Percentiles rank a stretch among this genome's conserved stretches.
Conservation (phyloP, 2,113 vertebrate genomes). For the Gymnogyps californianus region DNA sequence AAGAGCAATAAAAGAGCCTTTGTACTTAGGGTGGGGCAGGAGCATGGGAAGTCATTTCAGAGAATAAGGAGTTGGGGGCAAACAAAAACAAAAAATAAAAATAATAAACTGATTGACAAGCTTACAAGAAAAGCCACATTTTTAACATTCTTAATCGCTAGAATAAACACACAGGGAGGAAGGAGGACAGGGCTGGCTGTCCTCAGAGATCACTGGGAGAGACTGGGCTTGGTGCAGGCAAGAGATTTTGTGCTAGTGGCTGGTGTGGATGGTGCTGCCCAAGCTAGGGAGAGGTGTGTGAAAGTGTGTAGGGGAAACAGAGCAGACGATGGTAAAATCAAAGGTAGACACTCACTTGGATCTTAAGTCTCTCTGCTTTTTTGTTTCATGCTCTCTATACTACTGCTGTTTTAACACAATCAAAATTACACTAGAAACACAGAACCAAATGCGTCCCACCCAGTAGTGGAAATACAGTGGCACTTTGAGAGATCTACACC, state of each 20-base stretch:
- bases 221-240: neutral
- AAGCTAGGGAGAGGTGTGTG: neutral
- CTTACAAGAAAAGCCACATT: constrained; percentile 32
- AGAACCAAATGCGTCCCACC: neutral
- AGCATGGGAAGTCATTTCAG: neutral
- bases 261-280: neutral
- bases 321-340: neutral
- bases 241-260: neutral
- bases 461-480: neutral
- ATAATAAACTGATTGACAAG: constrained; percentile 44
- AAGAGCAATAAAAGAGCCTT: constrained; percentile 52
- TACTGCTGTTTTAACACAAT: neutral
- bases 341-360: neutral
- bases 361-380: neutral
- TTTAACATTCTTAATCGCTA: constrained; percentile 47
- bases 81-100: constrained; percentile 52
- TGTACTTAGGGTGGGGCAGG: constrained; percentile 33
- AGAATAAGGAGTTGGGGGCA: constrained; percentile 3
- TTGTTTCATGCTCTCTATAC: neutral
- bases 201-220: neutral
- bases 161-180: neutral
- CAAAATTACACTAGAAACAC: neutral
- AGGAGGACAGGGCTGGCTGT: neutral
- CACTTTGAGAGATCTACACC: neutral
- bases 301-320: neutral